Evolutionary conservation across 2,113 vertebrate species (phyloP).

Genomic region (Toxotes chatareus): DNA sequence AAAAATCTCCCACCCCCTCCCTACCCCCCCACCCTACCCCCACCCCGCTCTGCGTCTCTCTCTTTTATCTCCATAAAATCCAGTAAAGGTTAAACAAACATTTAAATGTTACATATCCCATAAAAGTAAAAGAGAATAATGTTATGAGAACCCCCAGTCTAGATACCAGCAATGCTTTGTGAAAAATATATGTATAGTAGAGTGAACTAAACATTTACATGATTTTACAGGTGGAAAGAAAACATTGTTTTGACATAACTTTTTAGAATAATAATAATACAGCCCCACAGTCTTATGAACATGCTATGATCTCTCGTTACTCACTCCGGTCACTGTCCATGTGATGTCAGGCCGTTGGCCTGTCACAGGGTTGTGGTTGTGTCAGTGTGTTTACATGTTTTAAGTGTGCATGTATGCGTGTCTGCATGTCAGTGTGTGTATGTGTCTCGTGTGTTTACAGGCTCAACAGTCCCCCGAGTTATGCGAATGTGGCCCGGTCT

Average conservation of each 20-base stretch:
- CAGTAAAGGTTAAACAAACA: conserved; percentile 81
- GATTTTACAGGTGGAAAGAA: conserved; percentile 80
- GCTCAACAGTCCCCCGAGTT: conserved; percentile 79
- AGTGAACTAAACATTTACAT: conserved; percentile 82
- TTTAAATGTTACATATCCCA: conserved; percentile 79
- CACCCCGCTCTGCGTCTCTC: background rate
- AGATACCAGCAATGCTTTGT: conserved; percentile 74
- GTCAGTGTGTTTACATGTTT: conserved; percentile 36
- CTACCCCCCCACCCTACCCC: background rate
- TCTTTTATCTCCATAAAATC: conserved; percentile 70
- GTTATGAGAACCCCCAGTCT: conserved; percentile 71
- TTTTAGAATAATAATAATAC: conserved; percentile 75
- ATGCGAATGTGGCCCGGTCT: conserved; percentile 80
- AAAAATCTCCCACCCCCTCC: conserved; percentile 22
- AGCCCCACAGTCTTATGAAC: conserved; percentile 82
- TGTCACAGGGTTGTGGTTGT: conserved; percentile 59
- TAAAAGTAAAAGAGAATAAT: conserved; percentile 78
- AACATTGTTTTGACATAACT: conserved; percentile 73
- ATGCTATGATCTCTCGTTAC: conserved; percentile 87
- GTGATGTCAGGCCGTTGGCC: conserved; percentile 65
- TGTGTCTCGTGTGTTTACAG: background rate
- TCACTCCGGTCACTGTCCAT: conserved; percentile 77
- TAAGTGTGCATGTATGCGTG: conserved; percentile 4
- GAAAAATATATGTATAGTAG: conserved; percentile 80
- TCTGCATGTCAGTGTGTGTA: conserved; percentile 7